These are phyloP conservation scores for Allacma fusca DNA, from an alignment of 2,888 invertebrate genomes.

Conservation along the genomic window DNA sequence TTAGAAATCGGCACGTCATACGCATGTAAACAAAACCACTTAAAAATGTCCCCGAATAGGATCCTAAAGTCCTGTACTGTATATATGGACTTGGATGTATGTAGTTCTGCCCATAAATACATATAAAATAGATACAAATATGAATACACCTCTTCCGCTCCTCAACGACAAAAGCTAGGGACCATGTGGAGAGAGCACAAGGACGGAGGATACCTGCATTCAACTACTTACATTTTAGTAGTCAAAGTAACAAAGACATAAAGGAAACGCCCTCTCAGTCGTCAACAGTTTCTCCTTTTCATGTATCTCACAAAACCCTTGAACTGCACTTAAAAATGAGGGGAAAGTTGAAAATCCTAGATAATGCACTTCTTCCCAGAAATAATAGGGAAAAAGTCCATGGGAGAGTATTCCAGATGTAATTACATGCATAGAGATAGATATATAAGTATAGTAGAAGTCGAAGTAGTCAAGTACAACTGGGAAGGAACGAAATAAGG, in stretches of 20 bases:
- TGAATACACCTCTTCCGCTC: neutral
- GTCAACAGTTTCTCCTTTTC: conserved; percentile 4
- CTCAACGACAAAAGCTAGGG: neutral
- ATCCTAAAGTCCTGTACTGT: conserved; percentile 13
- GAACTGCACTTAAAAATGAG: neutral
- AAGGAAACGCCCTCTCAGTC: neutral
- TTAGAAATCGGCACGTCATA: conserved; percentile 54
- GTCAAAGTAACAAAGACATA: neutral
- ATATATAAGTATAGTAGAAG: neutral
- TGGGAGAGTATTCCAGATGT: too few relatives aligned
- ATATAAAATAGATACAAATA: too few relatives aligned
- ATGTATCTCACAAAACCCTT: neutral
- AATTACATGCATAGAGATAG: too few relatives aligned
- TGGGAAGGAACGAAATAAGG: neutral
- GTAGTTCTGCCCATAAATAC: neutral
- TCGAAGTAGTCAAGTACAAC: neutral
- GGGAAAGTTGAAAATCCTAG: neutral
- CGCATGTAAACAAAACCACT: conserved; percentile 55
- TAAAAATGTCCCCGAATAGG: conserved; percentile 47
- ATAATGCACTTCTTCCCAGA: conserved; percentile 1
- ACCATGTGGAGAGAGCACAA: neutral
- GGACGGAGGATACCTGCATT: too few relatives aligned
- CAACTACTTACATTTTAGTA: neutral
- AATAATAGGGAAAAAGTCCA: neutral
- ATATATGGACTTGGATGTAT: conserved; percentile 5